Conservation (phyloP, 2,797 vertebrate species). For the Labeo calbasu region DNA sequence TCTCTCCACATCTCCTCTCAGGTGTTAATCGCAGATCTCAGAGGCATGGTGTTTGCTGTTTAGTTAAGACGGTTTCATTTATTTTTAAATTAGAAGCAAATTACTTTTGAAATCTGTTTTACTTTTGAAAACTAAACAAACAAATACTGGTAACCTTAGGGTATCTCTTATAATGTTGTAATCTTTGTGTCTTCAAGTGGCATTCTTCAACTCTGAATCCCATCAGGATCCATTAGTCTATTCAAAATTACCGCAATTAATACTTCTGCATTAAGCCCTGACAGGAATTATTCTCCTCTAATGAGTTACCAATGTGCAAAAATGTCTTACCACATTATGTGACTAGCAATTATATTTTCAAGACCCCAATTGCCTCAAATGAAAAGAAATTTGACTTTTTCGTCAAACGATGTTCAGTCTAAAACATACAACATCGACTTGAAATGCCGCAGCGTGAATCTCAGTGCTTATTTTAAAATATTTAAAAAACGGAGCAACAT, state of each 20-base stretch:
- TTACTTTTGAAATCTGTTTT: background rate
- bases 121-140: slow-evolving; percentile 5
- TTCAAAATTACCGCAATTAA: slow-evolving; percentile 83
- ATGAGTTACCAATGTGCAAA: slow-evolving; percentile 84
- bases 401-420: background rate
- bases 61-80: no score
- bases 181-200: slow-evolving; percentile 71
- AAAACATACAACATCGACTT: background rate
- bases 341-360: slow-evolving; percentile 82
- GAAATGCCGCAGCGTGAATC: background rate
- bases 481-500: background rate
- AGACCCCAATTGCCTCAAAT: slow-evolving; percentile 84
- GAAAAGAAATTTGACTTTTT: slow-evolving; percentile 74
- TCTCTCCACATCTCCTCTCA: background rate
- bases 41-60: background rate
- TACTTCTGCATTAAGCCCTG: slow-evolving; percentile 80
- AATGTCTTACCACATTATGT: slow-evolving; percentile 79
- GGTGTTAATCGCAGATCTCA: background rate
- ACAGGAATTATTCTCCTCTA: slow-evolving; percentile 84
- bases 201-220: slow-evolving; percentile 70
- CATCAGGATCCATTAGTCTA: slow-evolving; percentile 78
- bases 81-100: background rate
- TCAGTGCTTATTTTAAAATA: background rate
- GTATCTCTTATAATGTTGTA: slow-evolving; percentile 68
- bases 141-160: background rate